Base-by-base conservation (phyloP, 2,797 vertebrate species). In the Channa striata region DNA sequence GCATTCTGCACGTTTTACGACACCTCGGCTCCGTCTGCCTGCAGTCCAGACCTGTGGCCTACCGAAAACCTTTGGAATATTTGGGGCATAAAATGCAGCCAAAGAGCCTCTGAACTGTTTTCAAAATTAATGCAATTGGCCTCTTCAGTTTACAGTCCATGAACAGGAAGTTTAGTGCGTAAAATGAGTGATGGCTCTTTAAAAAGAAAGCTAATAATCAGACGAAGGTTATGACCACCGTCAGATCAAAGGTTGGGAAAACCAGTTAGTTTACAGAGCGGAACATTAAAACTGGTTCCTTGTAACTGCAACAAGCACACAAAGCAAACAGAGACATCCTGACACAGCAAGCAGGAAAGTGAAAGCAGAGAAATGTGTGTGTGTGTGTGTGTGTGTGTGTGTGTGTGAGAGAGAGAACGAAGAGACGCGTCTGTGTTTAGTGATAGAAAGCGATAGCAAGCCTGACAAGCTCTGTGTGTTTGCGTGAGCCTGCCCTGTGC, bases 311-410 rank as follows among this genome's bases (percentile, higher is more conserved):
- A 50, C 42, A 48, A 46, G 9, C 62, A 64, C 40, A 17, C 8
- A 54, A 70, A 77, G 64, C 61, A 68, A 72, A 61, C 48, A 12
- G 46, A 33, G 71, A 75, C 74, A 66, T 63, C 59, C 72, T 64
- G 78, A 70, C 67, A 64, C 23, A 58, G 66, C 73, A 67, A 46
- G 51, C 43, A 30, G 73, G 76, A 78, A 64, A 80, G 61, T 56
- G 72, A 82, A 82, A 78, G 78, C 54, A 43, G 33, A 49, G 48
- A 59, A 49, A 44, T 2, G 25, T 34, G 59, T 20, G 48, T 39
- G 36, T 25, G 25, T 16, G 34, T 8, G 33, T 43, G 19, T 42
- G 21, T 47, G 59, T 30, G 37, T 19, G 16, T 59, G 46, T 30
- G 25, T 34, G 40, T n/a, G 40, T 50, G 25, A 2, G 37, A 44